These are phyloP conservation scores for Strigops habroptila DNA, from an alignment of 2,113 vertebrate genomes.

Conservation along the genomic window DNA sequence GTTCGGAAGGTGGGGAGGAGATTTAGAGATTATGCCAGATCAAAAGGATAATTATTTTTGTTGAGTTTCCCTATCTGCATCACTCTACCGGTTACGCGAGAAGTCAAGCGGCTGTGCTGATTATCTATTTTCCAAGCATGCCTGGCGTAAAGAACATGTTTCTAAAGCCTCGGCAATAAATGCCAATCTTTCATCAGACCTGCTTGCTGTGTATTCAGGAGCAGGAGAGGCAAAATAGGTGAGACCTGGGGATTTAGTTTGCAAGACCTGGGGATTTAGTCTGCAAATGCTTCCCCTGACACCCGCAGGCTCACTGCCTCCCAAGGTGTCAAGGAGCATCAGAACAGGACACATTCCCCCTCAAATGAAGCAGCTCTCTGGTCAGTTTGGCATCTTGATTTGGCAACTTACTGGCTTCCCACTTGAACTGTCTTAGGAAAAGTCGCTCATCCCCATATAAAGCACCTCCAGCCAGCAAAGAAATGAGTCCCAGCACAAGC, in stretches of 20 bases:
- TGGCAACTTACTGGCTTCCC: neutral
- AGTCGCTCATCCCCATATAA: neutral
- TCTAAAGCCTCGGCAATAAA: neutral
- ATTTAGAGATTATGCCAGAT: conserved; percentile 39
- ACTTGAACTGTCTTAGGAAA: neutral
- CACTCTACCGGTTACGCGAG: conserved; percentile 13
- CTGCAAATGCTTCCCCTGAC: neutral
- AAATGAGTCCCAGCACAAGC: neutral
- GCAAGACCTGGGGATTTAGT: neutral
- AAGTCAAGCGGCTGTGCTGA: neutral
- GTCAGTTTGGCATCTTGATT: neutral
- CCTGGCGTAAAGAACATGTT: neutral
- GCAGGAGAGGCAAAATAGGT: accelerated
- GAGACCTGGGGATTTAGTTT: neutral
- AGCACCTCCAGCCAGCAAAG: accelerated
- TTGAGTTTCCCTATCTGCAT: conserved; percentile 28
- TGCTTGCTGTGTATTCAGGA: neutral
- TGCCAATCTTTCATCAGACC: neutral
- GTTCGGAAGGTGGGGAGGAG: conserved; percentile 41
- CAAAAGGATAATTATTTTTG: conserved; percentile 54
- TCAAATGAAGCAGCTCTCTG: neutral
- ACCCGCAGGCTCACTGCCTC: accelerated
- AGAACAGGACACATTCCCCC: neutral
- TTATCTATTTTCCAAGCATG: neutral
- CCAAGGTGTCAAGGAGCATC: accelerated